Conservation (phyloP, 2,113 vertebrate species). For the Corvus moneduloides region DNA sequence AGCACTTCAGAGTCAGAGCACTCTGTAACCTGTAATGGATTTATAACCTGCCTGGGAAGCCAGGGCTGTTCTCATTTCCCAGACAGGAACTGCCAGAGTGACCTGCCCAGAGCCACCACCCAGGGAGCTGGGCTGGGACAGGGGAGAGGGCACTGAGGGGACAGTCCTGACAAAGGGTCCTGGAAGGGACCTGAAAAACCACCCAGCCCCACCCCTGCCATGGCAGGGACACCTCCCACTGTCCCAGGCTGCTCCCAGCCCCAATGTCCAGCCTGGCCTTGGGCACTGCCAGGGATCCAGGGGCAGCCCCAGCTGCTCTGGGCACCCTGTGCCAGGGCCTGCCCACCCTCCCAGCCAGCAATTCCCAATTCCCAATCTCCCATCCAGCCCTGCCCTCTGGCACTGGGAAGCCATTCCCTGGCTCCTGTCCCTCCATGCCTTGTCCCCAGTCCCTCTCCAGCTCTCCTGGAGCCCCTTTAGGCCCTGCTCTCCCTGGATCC, state of each 20-base stretch:
- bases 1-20: background rate
- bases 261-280: background rate
- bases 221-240: background rate
- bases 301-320: background rate
- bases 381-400: background rate
- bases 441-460: background rate
- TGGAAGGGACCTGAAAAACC: background rate
- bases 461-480: background rate
- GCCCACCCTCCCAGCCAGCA: background rate
- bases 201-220: background rate
- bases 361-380: background rate
- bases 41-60: background rate
- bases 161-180: rapidly evolving
- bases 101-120: background rate
- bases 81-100: background rate
- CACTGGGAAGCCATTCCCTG: background rate
- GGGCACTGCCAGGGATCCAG: background rate
- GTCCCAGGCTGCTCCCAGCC: background rate
- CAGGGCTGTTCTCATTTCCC: rapidly evolving
- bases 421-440: background rate
- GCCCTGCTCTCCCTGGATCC: background rate
- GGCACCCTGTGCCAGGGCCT: no score
- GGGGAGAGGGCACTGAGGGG: no score
- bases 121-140: background rate
- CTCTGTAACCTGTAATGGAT: background rate